These are phyloP conservation scores for Carollia perspicillata DNA, from an alignment of 2,113 vertebrate species.

Conservation along the genomic window DNA sequence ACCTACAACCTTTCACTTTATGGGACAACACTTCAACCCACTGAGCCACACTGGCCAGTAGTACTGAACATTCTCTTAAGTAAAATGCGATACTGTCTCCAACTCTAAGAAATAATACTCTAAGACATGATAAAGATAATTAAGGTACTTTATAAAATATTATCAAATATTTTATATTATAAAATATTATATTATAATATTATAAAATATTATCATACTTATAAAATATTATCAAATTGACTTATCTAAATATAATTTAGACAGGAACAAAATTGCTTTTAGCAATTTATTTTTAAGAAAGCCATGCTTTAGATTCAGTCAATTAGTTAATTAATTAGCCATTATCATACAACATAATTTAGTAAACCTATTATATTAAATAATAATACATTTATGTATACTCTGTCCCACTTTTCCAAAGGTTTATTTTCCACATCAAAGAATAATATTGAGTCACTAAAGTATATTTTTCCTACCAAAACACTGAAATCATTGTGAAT, in stretches of 20 bases:
- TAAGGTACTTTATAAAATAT: not conserved
- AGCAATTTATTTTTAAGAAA: not conserved
- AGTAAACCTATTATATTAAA: not conserved
- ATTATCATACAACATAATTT: not conserved
- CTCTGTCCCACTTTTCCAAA: not conserved
- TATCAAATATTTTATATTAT: not conserved
- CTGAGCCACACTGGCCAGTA: no score
- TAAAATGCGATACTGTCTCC: not conserved
- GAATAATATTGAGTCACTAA: not conserved
- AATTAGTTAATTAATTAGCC: not conserved
- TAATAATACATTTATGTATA: not conserved
- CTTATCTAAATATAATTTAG: not conserved
- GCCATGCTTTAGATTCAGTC: not conserved
- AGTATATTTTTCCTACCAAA: not conserved
- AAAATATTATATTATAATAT: not conserved
- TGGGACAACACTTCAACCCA: no score
- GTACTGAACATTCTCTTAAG: not conserved
- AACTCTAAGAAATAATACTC: not conserved
- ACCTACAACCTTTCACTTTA: no score
- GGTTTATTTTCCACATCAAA: not conserved
- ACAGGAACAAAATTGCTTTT: not conserved
- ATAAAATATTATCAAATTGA: not conserved
- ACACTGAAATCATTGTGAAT: not conserved
- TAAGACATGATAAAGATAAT: not conserved
- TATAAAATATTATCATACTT: not conserved